These are phyloP conservation scores for Styela clava DNA, from an alignment of 23 tunicate species.

Conservation along the genomic window DNA sequence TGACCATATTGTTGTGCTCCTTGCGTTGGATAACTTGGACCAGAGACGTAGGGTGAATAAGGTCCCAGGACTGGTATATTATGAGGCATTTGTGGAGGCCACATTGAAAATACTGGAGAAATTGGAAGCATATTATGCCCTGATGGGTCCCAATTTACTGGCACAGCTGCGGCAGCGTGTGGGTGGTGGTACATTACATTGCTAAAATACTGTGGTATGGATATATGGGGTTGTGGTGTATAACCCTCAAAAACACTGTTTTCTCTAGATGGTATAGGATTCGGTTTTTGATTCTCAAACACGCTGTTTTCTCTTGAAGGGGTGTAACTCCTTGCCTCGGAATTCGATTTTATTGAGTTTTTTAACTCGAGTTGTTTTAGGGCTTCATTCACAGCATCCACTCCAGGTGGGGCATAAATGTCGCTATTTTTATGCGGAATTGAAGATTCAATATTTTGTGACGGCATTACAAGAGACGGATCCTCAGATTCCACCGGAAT, in stretches of 20 bases:
- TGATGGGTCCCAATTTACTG: not conserved
- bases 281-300: not conserved
- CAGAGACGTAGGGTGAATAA: not conserved
- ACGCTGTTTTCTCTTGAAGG: not conserved
- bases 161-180: not conserved
- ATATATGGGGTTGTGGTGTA: not conserved
- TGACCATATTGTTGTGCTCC: not conserved
- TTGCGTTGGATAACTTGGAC: not conserved
- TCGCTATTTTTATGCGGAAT: constrained; percentile 52
- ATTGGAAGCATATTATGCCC: not conserved
- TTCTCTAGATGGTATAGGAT: not conserved
- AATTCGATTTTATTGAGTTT: not conserved
- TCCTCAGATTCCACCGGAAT: constrained; percentile 74
- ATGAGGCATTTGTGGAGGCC: constrained; percentile 14
- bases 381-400: not conserved
- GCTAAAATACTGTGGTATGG: not conserved
- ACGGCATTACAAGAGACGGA: constrained; percentile 19
- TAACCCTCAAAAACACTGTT: not conserved
- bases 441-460: constrained; percentile 20
- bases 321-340: not conserved
- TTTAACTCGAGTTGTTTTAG: not conserved
- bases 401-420: not conserved
- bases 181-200: not conserved
- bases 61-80: not conserved
- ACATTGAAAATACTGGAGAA: constrained; percentile 5